Conservation (phyloP, 2,888 invertebrate genomes). For the Mesoligia furuncula region DNA sequence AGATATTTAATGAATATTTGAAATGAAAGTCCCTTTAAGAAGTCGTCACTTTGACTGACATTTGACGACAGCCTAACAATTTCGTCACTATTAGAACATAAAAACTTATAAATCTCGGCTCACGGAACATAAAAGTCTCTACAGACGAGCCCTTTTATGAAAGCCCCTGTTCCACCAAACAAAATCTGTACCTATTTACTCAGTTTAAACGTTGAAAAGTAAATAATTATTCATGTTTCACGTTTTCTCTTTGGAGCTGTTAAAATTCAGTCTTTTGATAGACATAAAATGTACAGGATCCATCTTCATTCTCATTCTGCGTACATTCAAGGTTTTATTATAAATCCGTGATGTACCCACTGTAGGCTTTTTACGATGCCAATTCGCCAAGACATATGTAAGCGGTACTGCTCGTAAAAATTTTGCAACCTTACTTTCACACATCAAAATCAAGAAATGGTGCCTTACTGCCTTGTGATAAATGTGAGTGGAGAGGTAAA, state of each 20-base stretch:
- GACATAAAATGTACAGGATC: slow-evolving; percentile 55
- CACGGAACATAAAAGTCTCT: slow-evolving; percentile 23
- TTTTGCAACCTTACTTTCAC: slow-evolving; percentile 11
- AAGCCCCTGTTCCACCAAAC: slow-evolving; percentile 17
- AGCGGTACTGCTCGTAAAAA: slow-evolving; percentile 66
- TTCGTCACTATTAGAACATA: slow-evolving; percentile 32
- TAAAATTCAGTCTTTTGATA: slow-evolving; percentile 64
- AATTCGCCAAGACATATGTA: slow-evolving; percentile 71
- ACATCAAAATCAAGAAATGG: neutral
- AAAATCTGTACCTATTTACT: slow-evolving; percentile 18
- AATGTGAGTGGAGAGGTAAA: neutral
- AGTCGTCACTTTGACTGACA: slow-evolving; percentile 17
- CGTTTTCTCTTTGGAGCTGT: slow-evolving; percentile 54
- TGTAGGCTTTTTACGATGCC: slow-evolving; percentile 68
- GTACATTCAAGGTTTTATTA: slow-evolving; percentile 68
- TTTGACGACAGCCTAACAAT: slow-evolving; percentile 34
- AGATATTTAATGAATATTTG: slow-evolving; percentile 27
- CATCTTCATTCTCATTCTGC: slow-evolving; percentile 66
- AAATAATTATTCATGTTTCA: slow-evolving; percentile 57
- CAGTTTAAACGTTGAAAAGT: slow-evolving; percentile 45
- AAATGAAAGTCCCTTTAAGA: slow-evolving; percentile 14
- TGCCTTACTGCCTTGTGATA: slow-evolving; percentile 31
- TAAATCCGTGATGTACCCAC: slow-evolving; percentile 68
- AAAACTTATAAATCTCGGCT: slow-evolving; percentile 53
- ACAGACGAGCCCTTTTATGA: slow-evolving; percentile 26